Evolutionary conservation across 1,140 invertebrate genomes (phyloP).

Genomic region (Sitodiplosis mosellana): DNA sequence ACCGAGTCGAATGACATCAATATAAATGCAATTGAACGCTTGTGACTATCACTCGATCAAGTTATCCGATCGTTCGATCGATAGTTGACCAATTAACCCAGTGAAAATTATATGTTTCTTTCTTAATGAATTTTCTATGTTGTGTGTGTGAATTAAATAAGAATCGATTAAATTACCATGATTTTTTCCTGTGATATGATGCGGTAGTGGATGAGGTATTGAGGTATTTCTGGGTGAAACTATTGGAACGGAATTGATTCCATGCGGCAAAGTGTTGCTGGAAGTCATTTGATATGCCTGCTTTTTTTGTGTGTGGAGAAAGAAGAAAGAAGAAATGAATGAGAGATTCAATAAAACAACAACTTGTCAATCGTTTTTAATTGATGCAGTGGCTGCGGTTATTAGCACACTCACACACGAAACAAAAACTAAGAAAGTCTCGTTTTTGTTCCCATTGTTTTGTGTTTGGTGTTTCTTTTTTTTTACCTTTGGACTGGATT

Average conservation of each 20-base stretch:
- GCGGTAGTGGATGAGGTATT: conserved; percentile 21
- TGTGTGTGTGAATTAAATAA: too few relatives aligned
- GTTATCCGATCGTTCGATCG: too few relatives aligned
- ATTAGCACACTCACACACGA: too few relatives aligned
- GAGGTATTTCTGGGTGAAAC: conserved; percentile 22
- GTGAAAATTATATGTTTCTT: too few relatives aligned
- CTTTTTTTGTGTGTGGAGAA: background rate
- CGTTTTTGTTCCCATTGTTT: too few relatives aligned
- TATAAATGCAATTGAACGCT: too few relatives aligned
- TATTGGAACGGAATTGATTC: conserved; percentile 4
- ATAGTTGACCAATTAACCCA: too few relatives aligned
- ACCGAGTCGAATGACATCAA: too few relatives aligned
- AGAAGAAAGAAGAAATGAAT: background rate
- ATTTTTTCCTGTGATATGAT: conserved; percentile 13
- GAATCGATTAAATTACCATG: background rate
- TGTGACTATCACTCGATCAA: too few relatives aligned
- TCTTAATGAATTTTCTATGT: too few relatives aligned
- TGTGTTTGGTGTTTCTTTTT: background rate
- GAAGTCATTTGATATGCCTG: background rate
- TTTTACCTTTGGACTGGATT: background rate
- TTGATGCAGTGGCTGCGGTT: too few relatives aligned
- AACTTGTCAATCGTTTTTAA: background rate
- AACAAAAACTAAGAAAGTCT: too few relatives aligned
- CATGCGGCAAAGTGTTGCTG: background rate
- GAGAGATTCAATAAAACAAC: background rate